Percentiles rank a stretch among this genome's conserved stretches.
These are phyloP conservation scores for Tethya wilhelma DNA, from an alignment of 37 sponge, comb jelly and placozoan species.

Conservation along the genomic window DNA sequence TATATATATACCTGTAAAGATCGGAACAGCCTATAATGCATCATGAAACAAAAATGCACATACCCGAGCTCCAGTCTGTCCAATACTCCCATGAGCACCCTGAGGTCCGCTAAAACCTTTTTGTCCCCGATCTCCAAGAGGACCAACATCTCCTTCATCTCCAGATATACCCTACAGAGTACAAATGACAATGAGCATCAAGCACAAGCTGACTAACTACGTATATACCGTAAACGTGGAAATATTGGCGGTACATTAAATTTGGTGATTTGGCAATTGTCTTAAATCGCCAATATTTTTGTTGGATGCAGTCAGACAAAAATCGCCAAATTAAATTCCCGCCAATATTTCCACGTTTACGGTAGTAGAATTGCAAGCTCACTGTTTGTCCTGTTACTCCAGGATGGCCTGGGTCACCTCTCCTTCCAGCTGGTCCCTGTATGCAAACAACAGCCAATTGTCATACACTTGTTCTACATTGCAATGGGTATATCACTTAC, in stretches of 20 bases:
- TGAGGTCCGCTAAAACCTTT: constrained; percentile 52
- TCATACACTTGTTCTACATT: neutral
- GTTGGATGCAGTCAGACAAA: too few relatives aligned
- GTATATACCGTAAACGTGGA: too few relatives aligned
- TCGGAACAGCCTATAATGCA: neutral
- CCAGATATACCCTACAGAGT: constrained; percentile 31
- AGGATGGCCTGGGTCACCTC: constrained; percentile 49
- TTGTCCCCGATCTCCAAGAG: constrained; percentile 29
- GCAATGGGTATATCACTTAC: neutral
- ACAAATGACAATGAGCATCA: too few relatives aligned
- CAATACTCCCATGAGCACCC: constrained; percentile 40
- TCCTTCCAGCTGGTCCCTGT: constrained; percentile 56
- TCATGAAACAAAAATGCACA: neutral
- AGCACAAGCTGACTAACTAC: too few relatives aligned
- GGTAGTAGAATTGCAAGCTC: too few relatives aligned
- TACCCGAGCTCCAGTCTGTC: constrained; percentile 30
- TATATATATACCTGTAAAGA: too few relatives aligned
- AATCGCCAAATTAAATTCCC: too few relatives aligned
- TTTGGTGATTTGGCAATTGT: too few relatives aligned
- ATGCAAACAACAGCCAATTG: neutral
- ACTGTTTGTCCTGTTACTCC: constrained; percentile 45
- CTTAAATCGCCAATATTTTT: too few relatives aligned
- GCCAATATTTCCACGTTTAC: too few relatives aligned
- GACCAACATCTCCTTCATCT: constrained; percentile 35
- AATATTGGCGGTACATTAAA: too few relatives aligned